Conservation (phyloP, 2,888 invertebrate genomes). For the Amphimallon solstitiale region DNA sequence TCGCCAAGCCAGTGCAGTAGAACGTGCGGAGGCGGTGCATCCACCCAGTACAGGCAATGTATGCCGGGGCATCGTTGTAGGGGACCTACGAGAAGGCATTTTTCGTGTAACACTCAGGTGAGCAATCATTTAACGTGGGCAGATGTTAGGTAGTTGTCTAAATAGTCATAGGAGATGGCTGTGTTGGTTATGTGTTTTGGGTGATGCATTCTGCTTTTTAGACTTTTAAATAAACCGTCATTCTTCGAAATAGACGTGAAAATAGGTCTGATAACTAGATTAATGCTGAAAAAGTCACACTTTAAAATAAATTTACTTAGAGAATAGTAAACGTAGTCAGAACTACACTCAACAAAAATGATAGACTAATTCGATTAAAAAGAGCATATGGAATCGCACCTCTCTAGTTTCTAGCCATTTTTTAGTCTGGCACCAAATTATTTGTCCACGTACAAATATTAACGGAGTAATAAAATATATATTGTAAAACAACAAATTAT, state of each 20-base stretch:
- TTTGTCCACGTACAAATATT: too few relatives aligned
- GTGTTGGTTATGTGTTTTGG: neutral
- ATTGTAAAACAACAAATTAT: too few relatives aligned
- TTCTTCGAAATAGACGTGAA: neutral
- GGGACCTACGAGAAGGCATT: constrained; percentile 85
- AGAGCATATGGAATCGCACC: too few relatives aligned
- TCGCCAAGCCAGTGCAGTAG: constrained; percentile 86
- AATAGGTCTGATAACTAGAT: neutral
- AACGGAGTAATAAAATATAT: too few relatives aligned
- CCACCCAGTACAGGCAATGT: constrained; percentile 85
- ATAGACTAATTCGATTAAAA: too few relatives aligned
- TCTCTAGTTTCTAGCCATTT: too few relatives aligned
- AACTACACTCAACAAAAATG: too few relatives aligned
- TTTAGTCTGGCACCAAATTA: too few relatives aligned
- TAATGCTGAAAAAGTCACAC: too few relatives aligned
- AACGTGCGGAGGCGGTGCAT: constrained; percentile 93
- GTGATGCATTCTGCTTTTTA: neutral
- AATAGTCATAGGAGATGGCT: constrained; percentile 6
- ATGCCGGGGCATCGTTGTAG: constrained; percentile 72
- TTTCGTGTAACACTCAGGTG: constrained; percentile 91
- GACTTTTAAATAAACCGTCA: constrained; percentile 3
- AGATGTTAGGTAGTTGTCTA: constrained; percentile 17
- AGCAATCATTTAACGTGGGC: constrained; percentile 47
- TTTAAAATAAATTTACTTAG: too few relatives aligned
- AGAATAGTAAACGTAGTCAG: too few relatives aligned